Conservation (phyloP, 2,113 vertebrate genomes). For the Onychostruthus taczanowskii region DNA sequence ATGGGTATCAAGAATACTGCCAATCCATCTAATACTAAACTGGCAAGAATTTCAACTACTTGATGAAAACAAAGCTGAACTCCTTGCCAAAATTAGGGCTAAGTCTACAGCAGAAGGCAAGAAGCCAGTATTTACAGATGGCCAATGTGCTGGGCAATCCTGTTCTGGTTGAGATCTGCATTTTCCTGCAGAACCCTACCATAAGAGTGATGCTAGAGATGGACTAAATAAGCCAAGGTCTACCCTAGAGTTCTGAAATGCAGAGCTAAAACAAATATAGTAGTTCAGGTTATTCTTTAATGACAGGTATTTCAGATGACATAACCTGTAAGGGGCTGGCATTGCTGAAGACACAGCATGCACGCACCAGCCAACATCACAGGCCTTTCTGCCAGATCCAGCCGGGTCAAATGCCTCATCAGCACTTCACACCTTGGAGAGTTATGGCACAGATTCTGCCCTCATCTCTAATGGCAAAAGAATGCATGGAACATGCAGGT, state of each 20-base stretch:
- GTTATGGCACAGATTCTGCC: neutral
- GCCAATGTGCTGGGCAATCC: neutral
- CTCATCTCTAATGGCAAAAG: neutral
- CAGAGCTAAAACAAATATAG: neutral
- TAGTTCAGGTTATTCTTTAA: neutral
- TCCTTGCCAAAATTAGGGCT: slow-evolving; percentile 18
- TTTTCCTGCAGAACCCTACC: neutral
- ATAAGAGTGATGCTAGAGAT: neutral
- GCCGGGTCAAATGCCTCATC: neutral
- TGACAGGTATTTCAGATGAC: neutral
- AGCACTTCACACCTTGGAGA: neutral
- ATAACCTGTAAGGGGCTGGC: neutral
- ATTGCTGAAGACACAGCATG: neutral
- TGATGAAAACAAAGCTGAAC: slow-evolving; percentile 17
- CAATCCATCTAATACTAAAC: slow-evolving; percentile 36
- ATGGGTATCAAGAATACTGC: slow-evolving; percentile 10
- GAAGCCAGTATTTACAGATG: slow-evolving; percentile 39
- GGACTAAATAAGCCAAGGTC: neutral
- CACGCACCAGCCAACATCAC: neutral
- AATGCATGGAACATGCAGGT: neutral
- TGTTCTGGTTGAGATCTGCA: neutral
- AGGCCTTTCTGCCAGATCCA: neutral
- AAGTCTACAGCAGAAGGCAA: slow-evolving; percentile 29
- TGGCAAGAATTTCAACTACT: slow-evolving; percentile 36
- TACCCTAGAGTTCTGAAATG: neutral